Evolutionary conservation across 2,113 vertebrate genomes (phyloP).

Genomic region (Odontophorus gujanensis): DNA sequence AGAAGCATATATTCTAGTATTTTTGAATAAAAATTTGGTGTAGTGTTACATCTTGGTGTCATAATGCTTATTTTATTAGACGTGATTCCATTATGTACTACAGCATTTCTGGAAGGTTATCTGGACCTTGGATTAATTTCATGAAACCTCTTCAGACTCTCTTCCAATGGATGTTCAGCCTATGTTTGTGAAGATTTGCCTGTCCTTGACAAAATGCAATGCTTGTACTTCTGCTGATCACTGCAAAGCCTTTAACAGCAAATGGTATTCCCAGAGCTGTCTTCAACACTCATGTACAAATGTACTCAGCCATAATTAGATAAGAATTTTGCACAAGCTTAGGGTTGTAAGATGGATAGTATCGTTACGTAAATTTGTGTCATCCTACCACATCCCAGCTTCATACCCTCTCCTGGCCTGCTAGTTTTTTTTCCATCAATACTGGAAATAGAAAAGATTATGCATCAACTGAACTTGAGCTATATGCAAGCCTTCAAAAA

Average conservation of each 20-base stretch:
- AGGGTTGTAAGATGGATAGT: neutral
- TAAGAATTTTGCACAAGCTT: neutral
- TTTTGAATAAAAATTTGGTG: neutral
- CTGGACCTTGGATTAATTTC: neutral
- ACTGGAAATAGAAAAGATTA: neutral
- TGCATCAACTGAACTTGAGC: neutral
- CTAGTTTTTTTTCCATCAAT: neutral
- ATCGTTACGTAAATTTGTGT: neutral
- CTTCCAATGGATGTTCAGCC: rapidly evolving
- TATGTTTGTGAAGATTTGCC: neutral
- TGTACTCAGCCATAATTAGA: neutral
- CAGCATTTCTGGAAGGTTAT: neutral
- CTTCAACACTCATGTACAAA: neutral
- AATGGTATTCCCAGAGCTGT: slow-evolving; percentile 13
- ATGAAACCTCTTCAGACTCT: rapidly evolving
- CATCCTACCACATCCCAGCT: neutral
- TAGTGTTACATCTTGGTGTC: neutral
- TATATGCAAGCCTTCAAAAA: neutral
- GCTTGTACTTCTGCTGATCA: neutral
- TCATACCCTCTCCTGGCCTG: neutral
- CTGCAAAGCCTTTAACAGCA: neutral
- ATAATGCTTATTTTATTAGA: neutral
- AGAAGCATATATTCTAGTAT: neutral
- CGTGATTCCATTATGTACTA: neutral
- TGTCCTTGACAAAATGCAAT: neutral